These are phyloP conservation scores for Carassius gibelio DNA, from an alignment of 2,113 vertebrate species.

Conservation along the genomic window DNA sequence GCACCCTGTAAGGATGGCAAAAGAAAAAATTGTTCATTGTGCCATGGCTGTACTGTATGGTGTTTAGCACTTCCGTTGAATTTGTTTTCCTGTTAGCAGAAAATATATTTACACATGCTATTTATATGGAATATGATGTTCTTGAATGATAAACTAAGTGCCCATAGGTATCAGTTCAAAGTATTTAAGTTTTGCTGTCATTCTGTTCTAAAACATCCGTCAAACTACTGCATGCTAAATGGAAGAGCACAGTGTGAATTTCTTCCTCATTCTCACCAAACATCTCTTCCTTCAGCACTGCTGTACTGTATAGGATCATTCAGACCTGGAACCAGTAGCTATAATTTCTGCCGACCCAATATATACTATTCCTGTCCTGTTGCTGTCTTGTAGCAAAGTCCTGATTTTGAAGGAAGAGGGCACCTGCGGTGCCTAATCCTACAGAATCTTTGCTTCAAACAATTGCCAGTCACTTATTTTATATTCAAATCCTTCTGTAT, in stretches of 20 bases:
- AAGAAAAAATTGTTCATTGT: slow-evolving; percentile 53
- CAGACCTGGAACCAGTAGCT: slow-evolving; percentile 37
- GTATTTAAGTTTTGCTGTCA: slow-evolving; percentile 74
- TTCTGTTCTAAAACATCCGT: slow-evolving; percentile 63
- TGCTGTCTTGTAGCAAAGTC: slow-evolving; percentile 18
- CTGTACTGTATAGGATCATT: slow-evolving; percentile 3
- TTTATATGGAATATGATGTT: slow-evolving; percentile 17
- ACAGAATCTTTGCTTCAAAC: slow-evolving; percentile 33
- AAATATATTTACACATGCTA: background rate
- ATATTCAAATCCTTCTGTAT: slow-evolving; percentile 3
- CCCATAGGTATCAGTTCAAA: slow-evolving; percentile 62
- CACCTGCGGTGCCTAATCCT: background rate
- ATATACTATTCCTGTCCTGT: slow-evolving; percentile 71
- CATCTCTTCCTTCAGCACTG: slow-evolving; percentile 6
- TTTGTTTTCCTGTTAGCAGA: background rate
- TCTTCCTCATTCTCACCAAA: slow-evolving; percentile 42
- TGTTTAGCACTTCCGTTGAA: slow-evolving; percentile 10
- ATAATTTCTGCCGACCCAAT: slow-evolving; percentile 66
- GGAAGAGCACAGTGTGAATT: slow-evolving; percentile 55
- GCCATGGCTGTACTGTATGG: slow-evolving; percentile 35
- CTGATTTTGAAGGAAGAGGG: slow-evolving; percentile 5
- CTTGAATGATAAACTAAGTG: slow-evolving; percentile 60
- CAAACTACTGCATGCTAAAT: slow-evolving; percentile 71
- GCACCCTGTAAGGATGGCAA: slow-evolving; percentile 68
- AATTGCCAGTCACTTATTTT: background rate